These are phyloP conservation scores for Synanceia verrucosa DNA, from an alignment of 2,797 vertebrate genomes.

Conservation along the genomic window DNA sequence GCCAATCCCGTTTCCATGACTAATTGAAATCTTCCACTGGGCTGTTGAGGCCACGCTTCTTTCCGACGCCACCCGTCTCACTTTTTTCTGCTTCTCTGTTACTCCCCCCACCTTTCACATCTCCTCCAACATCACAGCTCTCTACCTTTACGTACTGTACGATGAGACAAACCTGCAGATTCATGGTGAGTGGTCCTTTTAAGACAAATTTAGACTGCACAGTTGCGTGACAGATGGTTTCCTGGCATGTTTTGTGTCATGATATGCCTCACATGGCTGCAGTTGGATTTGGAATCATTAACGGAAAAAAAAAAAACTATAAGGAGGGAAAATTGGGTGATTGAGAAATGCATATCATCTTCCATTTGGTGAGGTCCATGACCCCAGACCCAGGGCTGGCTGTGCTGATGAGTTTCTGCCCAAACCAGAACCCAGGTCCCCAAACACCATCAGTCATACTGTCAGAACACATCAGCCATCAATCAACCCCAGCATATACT, in stretches of 20 bases:
- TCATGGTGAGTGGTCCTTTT: conserved; percentile 6
- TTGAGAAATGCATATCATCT: background rate
- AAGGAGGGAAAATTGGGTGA: background rate
- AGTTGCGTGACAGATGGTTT: background rate
- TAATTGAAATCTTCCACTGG: conserved; percentile 79
- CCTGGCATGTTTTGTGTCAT: background rate
- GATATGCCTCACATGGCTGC: background rate
- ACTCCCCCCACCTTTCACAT: conserved; percentile 23
- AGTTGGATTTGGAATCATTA: background rate
- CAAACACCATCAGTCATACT: conserved; percentile 42
- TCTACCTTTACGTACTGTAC: background rate
- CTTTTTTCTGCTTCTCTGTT: conserved; percentile 30
- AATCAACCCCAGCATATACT: background rate
- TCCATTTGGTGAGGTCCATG: background rate
- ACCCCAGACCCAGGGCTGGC: background rate
- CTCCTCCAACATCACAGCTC: conserved; percentile 4
- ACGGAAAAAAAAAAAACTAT: background rate
- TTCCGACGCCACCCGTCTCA: conserved; percentile 60
- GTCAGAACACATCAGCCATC: conserved; percentile 6
- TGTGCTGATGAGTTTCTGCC: conserved; percentile 31
- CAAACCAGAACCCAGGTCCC: conserved; percentile 12
- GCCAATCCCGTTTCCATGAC: conserved; percentile 74
- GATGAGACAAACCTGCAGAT: conserved; percentile 5
- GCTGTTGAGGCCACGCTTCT: conserved; percentile 29
- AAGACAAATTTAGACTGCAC: conserved; percentile 8